These are phyloP conservation scores for Thripadectes ignobilis DNA, from an alignment of 2,797 vertebrate species.

Conservation along the genomic window DNA sequence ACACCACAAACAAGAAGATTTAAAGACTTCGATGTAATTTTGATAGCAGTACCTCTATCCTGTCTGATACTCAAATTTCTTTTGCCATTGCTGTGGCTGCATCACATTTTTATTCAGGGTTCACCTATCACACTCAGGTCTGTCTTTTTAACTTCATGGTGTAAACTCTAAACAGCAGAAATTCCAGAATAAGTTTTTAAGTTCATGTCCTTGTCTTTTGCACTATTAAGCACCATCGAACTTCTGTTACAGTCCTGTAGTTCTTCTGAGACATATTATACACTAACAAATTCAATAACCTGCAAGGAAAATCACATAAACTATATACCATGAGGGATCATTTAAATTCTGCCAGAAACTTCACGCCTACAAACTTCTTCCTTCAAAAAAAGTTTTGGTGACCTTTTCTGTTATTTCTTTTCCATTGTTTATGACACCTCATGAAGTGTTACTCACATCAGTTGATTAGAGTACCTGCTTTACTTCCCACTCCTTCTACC, in stretches of 20 bases:
- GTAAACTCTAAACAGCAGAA: neutral
- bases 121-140: neutral
- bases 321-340: neutral
- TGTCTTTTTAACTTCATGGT: neutral
- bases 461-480: neutral
- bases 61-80: neutral
- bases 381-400: neutral
- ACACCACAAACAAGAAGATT: neutral
- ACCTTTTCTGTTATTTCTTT: neutral
- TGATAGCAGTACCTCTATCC: neutral
- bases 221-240: neutral
- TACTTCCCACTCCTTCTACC: neutral
- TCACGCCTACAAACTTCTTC: neutral
- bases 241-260: neutral
- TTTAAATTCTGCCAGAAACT: neutral
- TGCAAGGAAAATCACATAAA: neutral
- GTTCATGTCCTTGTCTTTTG: neutral
- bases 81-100: neutral
- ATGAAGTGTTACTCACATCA: neutral
- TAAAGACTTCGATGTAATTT: neutral
- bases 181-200: neutral
- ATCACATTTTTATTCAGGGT: neutral
- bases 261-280: neutral
- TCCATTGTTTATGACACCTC: neutral
- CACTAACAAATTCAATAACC: neutral